Evolutionary conservation across 1,140 invertebrate genomes (phyloP).

Genomic region (Littorina saxatilis): DNA sequence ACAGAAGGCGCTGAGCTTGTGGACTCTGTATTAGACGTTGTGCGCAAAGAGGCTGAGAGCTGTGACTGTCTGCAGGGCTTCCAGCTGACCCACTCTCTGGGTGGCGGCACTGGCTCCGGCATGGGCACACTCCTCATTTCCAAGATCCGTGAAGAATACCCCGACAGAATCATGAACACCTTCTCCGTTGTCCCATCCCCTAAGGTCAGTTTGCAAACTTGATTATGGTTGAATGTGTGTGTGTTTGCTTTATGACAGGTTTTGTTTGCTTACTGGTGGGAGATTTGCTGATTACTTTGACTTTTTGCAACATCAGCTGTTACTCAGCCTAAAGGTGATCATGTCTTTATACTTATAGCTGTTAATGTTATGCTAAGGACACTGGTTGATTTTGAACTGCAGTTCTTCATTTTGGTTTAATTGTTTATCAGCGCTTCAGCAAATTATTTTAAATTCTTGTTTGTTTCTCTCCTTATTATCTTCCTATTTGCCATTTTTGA

Average conservation of each 20-base stretch:
- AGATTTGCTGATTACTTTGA: not conserved
- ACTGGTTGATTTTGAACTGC: no score
- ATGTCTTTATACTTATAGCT: no score
- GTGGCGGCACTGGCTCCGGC: constrained; percentile 75
- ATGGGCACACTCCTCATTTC: constrained; percentile 80
- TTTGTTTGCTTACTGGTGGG: no score
- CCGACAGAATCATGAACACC: constrained; percentile 94
- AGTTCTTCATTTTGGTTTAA: no score
- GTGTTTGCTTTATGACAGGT: not conserved
- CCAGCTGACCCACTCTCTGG: constrained; percentile 86
- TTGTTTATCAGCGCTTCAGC: no score
- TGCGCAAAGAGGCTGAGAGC: constrained; percentile 86
- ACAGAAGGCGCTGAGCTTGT: constrained; percentile 95
- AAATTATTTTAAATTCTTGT: no score
- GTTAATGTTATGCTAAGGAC: no score
- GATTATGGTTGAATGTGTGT: not conserved
- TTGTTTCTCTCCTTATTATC: no score
- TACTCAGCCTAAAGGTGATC: not conserved
- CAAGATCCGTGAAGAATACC: constrained; percentile 80
- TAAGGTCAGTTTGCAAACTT: constrained; percentile 76
- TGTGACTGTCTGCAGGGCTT: constrained; percentile 89
- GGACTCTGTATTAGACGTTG: constrained; percentile 86
- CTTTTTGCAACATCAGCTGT: not conserved
- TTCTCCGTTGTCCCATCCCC: constrained; percentile 94
- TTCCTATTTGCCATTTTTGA: no score